Percentiles rank a stretch among this genome's conserved stretches.
Evolutionary conservation across 2,797 vertebrate species (phyloP).

Genomic region (Peromyscus attwateri): DNA sequence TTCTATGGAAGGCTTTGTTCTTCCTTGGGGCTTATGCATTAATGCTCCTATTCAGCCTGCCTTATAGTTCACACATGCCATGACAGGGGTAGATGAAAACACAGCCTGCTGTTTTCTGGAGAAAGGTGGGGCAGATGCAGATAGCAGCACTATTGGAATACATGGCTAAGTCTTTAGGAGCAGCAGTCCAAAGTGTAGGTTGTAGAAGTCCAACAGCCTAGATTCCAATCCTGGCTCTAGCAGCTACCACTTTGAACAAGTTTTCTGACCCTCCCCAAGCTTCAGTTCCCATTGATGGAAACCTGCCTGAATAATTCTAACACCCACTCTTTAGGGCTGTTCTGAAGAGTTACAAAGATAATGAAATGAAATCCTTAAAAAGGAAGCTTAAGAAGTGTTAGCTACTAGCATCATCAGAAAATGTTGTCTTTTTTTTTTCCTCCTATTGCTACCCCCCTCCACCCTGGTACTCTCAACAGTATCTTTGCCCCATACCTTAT

Average conservation of each 20-base stretch:
- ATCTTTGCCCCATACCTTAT: constrained; percentile 63
- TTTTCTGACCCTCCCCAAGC: not conserved
- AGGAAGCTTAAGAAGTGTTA: constrained; percentile 1
- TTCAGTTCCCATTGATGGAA: constrained; percentile 65
- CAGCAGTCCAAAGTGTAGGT: not conserved
- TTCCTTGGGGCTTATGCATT: not conserved
- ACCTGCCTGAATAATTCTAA: constrained; percentile 3
- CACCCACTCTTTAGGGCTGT: not conserved
- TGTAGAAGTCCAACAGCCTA: not conserved
- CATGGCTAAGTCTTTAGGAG: not conserved
- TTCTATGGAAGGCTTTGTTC: not conserved
- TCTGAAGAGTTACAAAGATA: constrained; percentile 1
- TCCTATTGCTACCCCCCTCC: not conserved
- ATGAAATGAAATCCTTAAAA: not conserved
- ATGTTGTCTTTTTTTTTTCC: not conserved
- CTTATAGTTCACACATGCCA: not conserved
- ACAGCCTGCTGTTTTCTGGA: not conserved
- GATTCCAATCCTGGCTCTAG: not conserved
- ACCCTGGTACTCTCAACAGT: not conserved
- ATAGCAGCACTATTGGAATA: not conserved
- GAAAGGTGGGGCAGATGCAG: not conserved
- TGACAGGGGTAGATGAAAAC: not conserved
- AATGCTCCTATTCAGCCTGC: not conserved
- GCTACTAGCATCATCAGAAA: not conserved
- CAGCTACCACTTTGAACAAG: not conserved